phyloP scores from a whole-genome alignment of 2,113 vertebrate species.

The Oostethus manadensis region DNA sequence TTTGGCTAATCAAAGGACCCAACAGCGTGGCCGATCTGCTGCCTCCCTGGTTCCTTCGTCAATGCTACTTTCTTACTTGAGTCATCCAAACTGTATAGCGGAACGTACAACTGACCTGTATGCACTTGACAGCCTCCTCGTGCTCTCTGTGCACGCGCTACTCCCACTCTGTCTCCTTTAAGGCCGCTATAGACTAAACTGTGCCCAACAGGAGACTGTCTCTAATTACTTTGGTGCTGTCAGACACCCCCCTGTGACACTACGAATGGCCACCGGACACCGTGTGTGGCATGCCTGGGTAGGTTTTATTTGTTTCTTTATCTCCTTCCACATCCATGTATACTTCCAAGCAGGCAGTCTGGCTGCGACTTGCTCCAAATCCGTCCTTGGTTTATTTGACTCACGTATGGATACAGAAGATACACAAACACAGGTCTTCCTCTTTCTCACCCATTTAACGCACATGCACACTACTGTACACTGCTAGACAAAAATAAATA shows the following conservation, averaged over 20 bases:
- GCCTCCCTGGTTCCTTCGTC: too few species aligned
- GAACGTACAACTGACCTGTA: too few species aligned
- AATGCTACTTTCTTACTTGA: too few species aligned
- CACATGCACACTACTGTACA: conserved; percentile 27
- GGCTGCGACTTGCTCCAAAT: conserved; percentile 9
- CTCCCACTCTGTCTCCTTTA: conserved; percentile 66
- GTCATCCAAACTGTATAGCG: too few species aligned
- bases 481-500: conserved; percentile 61
- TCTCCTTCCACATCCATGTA: conserved; percentile 27
- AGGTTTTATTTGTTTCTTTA: conserved; percentile 31
- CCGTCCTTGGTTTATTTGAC: conserved; percentile 34
- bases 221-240: conserved; percentile 64
- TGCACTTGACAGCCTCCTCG: conserved; percentile 28
- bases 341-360: conserved; percentile 17
- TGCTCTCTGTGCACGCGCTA: conserved; percentile 39
- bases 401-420: conserved; percentile 28
- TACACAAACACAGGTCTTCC: conserved; percentile 14
- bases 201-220: conserved; percentile 57
- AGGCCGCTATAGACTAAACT: conserved; percentile 69
- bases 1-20: too few species aligned
- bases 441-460: conserved; percentile 26
- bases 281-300: conserved; percentile 56
- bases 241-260: not conserved
- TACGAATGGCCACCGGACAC: conserved; percentile 47
- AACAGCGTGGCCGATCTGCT: too few species aligned